Base-by-base conservation (phyloP, 92 coral and sea anemone genomes). In the Palythoa grandis region DNA sequence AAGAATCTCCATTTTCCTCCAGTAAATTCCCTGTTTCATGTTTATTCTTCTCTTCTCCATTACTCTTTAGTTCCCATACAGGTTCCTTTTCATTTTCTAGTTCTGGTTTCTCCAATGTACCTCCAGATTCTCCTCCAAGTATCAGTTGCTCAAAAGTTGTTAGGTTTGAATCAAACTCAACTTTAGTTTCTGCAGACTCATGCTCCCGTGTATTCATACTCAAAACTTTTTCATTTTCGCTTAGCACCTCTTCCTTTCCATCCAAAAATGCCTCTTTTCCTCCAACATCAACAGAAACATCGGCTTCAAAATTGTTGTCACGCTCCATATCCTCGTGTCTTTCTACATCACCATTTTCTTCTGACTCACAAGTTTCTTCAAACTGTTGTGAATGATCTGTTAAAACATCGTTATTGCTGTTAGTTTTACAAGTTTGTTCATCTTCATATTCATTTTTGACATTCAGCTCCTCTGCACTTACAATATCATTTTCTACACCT, bases 371-470 rank as follows among this genome's bases (percentile, higher is more conserved):
- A 80, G 74, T 80, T 14, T 24, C 22, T 35, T 43, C 15, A 22
- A 48, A 80, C 23, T 67, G 47, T 80, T 67, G 60, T 47, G 61
- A 43, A 24, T 10, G 5, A 16, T 66, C 85, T 65, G 74, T 29
- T 48, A 22, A 43, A 80, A 25, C 15, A 58, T 11, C 23, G 14
- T 20, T 9, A 17, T 11, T 20, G 52, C 66, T 29, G 50, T 24
- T 14, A 43, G 37, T 22, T 22, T 48, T 67, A 66, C 57, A 66
- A 61, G 68, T 17, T 65, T 43, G 73, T 79, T 79, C 61, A 63
- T 15, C 11, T 67, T 66, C 74, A 17, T 35, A 60, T 1, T n/a
- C 54, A 1, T 24, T 24, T 9, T 66, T 68, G 40, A 66, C 25
- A 24, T 47, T 25, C 9, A 48, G 22, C 8, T 48, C 12, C 48